phyloP scores from a whole-genome alignment of 2,113 vertebrate genomes.

The Macquaria australasica region DNA sequence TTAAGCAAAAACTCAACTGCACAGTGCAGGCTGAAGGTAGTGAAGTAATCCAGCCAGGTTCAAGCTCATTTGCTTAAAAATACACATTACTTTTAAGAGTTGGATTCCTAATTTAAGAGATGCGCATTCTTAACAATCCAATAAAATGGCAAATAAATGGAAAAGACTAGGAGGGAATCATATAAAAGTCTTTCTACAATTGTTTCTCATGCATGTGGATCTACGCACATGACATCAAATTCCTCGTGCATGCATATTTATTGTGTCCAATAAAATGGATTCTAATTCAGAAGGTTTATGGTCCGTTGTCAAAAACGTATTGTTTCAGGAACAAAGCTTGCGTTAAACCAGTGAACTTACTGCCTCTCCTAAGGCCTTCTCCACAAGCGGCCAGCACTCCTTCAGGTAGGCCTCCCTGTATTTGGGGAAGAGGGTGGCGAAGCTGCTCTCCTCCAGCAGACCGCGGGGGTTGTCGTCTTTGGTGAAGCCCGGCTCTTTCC shows the following conservation, averaged over 20 bases:
- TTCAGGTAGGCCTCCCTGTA: slow-evolving; percentile 96
- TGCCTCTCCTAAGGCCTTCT: slow-evolving; percentile 90
- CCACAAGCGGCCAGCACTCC: slow-evolving; percentile 96
- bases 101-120: neutral
- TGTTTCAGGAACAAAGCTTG: neutral
- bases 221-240: neutral
- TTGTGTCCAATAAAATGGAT: neutral
- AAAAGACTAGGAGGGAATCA: too few species aligned
- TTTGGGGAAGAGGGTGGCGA: slow-evolving; percentile 96
- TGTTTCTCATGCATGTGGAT: too few species aligned
- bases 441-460: slow-evolving; percentile 96
- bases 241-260: neutral
- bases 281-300: too few species aligned
- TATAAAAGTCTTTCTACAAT: too few species aligned
- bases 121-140: too few species aligned
- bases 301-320: too few species aligned
- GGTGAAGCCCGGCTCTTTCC: slow-evolving; percentile 92
- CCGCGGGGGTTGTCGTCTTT: slow-evolving; percentile 93
- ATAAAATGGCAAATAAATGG: too few species aligned
- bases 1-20: neutral
- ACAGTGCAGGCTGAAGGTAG: neutral
- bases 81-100: neutral
- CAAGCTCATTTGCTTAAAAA: neutral
- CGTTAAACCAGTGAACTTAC: slow-evolving; percentile 79
- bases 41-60: neutral